phyloP scores from a whole-genome alignment of 2,113 vertebrate genomes.

The Tamias sibiricus region DNA sequence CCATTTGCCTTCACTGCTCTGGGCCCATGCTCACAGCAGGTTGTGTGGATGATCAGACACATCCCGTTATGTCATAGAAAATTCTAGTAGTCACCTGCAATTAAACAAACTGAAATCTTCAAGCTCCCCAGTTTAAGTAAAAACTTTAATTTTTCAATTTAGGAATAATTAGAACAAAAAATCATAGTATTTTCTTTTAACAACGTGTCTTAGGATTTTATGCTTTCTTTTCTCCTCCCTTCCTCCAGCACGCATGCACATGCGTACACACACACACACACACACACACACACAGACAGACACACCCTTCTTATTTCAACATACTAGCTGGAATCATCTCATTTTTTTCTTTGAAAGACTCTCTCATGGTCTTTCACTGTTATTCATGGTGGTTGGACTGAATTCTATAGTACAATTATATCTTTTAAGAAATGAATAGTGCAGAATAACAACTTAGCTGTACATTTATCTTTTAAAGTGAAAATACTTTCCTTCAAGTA shows the following conservation, averaged over 20 bases:
- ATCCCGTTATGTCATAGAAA: neutral
- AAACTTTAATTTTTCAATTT: neutral
- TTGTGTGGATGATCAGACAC: neutral
- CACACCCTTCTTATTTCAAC: neutral
- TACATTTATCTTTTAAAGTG: neutral
- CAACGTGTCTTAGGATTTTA: neutral
- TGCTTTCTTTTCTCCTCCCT: neutral
- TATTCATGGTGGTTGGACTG: neutral
- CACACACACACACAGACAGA: neutral
- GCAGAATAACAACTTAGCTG: neutral
- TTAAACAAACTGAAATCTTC: conserved; percentile 2
- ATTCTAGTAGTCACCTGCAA: neutral
- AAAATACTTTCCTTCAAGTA: neutral
- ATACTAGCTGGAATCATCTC: neutral
- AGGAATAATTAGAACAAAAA: conserved; percentile 4
- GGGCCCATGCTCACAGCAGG: neutral
- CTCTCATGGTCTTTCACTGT: neutral
- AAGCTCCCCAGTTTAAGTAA: conserved; percentile 4
- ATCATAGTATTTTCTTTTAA: neutral
- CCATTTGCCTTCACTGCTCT: neutral
- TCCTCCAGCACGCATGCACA: no score
- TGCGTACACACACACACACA: neutral
- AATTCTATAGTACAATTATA: conserved; percentile 1
- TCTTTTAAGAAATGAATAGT: neutral
- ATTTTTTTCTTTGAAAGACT: neutral